Conservation (phyloP, 2,113 vertebrate species). For the Pedionomus torquatus region DNA sequence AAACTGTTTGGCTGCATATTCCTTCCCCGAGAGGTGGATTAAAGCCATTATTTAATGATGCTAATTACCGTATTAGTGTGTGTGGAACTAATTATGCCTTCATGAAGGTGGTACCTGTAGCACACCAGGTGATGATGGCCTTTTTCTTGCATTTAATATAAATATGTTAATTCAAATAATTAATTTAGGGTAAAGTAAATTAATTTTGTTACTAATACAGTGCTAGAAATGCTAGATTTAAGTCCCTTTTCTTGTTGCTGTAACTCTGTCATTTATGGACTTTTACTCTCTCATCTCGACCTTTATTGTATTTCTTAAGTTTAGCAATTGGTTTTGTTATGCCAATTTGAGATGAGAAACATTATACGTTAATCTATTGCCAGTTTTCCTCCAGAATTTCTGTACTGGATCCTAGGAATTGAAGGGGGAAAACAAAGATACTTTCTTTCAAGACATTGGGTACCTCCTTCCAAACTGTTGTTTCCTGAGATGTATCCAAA, state of each 20-base stretch:
- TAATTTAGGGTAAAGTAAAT: neutral
- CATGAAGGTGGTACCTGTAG: neutral
- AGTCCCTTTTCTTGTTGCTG: neutral
- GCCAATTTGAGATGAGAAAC: neutral
- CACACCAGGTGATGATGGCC: neutral
- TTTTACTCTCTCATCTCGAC: neutral
- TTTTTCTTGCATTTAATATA: neutral
- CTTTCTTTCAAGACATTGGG: neutral
- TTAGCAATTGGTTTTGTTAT: neutral
- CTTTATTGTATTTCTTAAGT: neutral
- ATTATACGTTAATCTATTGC: neutral
- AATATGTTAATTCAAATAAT: neutral
- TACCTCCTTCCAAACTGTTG: neutral
- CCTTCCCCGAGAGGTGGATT: neutral
- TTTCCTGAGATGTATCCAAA: neutral
- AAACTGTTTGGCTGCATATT: neutral
- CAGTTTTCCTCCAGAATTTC: neutral
- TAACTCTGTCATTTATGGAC: neutral
- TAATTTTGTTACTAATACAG: neutral
- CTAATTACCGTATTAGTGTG: neutral
- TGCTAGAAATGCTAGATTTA: neutral
- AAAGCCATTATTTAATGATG: neutral
- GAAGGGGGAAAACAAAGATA: neutral
- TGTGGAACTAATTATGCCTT: neutral
- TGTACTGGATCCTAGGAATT: neutral